Percentiles rank a stretch among this genome's conserved stretches.
These are phyloP conservation scores for Misgurnus anguillicaudatus DNA, from an alignment of 2,113 vertebrate genomes.

Conservation along the genomic window DNA sequence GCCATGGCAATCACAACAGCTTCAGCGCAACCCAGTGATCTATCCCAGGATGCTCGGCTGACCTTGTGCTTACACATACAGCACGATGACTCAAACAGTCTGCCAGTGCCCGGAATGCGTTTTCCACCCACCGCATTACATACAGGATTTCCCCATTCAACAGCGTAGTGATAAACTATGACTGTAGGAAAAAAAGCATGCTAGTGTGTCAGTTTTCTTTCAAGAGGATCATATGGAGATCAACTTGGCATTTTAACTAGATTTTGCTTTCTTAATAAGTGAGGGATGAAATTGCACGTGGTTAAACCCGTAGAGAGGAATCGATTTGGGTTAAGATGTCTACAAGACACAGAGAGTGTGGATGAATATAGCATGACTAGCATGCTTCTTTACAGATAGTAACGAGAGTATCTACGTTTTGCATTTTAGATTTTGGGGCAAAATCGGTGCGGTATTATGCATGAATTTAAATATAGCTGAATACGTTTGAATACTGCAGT, in stretches of 20 bases:
- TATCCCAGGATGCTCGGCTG: slow-evolving; percentile 47
- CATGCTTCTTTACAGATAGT: too few species aligned
- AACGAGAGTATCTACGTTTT: too few species aligned
- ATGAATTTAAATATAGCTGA: too few species aligned
- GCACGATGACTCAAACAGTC: slow-evolving; percentile 16
- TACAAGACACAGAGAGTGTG: neutral
- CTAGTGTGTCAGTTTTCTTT: slow-evolving; percentile 1
- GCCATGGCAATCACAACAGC: slow-evolving; percentile 33
- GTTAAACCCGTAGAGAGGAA: neutral
- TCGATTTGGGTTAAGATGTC: neutral
- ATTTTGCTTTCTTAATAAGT: neutral
- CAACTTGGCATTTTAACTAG: neutral
- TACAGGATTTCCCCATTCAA: slow-evolving; percentile 32
- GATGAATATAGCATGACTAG: neutral
- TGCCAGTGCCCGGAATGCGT: slow-evolving; percentile 39
- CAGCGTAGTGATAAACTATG: slow-evolving; percentile 7
- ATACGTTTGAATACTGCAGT: too few species aligned
- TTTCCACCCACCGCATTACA: slow-evolving; percentile 14
- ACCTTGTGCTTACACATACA: slow-evolving; percentile 22
- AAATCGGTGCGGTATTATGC: too few species aligned
- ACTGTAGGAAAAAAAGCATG: neutral
- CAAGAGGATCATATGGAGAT: slow-evolving; percentile 20
- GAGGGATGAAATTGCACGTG: neutral
- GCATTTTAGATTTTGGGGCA: too few species aligned
- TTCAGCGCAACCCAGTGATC: slow-evolving; percentile 33